Percentiles rank a stretch among this genome's conserved stretches.
Evolutionary conservation across 2,797 vertebrate genomes (phyloP).

Genomic region (Brachymystax lenok): DNA sequence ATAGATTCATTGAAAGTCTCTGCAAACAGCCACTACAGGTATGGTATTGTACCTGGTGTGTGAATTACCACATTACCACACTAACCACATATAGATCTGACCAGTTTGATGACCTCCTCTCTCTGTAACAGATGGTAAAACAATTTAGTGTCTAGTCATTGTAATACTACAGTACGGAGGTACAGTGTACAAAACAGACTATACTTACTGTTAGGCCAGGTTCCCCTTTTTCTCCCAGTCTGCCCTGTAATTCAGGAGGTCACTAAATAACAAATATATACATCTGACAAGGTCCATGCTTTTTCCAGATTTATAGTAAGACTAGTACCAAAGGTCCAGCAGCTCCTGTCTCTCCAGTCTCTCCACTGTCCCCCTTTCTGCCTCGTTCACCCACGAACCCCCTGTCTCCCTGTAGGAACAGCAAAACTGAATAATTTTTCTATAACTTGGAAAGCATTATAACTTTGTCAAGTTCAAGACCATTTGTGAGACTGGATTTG

Average conservation of each 20-base stretch:
- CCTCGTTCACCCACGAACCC: conserved; percentile 81
- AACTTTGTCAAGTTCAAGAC: background rate
- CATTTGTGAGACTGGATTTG: background rate
- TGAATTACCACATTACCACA: conserved; percentile 21
- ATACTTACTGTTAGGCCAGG: conserved; percentile 82
- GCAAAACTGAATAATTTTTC: background rate
- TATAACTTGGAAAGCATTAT: background rate
- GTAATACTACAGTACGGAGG: background rate
- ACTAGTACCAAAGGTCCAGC: conserved; percentile 68
- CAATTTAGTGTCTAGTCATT: background rate
- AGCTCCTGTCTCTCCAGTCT: conserved; percentile 74
- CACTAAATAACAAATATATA: background rate
- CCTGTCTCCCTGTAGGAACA: conserved; percentile 76
- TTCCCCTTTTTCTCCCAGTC: conserved; percentile 81
- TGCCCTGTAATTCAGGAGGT: conserved; percentile 73
- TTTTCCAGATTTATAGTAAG: background rate
- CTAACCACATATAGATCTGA: conserved; percentile 88
- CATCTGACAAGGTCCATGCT: background rate
- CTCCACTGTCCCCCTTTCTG: conserved; percentile 80
- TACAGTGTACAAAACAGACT: background rate
- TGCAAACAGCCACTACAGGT: background rate
- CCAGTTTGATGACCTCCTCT: conserved; percentile 84
- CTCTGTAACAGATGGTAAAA: conserved; percentile 70
- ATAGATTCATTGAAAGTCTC: background rate
- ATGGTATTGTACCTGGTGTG: background rate